phyloP scores from a whole-genome alignment of 2,113 vertebrate genomes.

The Nerophis lumbriciformis region DNA sequence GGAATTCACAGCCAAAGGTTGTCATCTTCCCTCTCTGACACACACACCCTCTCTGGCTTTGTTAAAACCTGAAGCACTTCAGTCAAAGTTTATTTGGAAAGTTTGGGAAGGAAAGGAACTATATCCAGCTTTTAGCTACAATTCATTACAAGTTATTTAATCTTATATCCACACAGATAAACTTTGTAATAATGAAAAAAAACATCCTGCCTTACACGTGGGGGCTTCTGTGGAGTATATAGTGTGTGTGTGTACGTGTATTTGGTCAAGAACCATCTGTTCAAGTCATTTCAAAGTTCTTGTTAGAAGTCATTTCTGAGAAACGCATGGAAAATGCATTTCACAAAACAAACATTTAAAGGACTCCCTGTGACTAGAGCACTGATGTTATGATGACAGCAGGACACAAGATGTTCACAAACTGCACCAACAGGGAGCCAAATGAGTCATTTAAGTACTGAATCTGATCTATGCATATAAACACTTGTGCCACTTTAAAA shows the following conservation, averaged over 20 bases:
- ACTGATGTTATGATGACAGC: too few relatives aligned
- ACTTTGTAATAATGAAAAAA: background rate
- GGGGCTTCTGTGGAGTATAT: background rate
- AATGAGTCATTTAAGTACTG: too few relatives aligned
- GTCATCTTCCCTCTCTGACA: background rate
- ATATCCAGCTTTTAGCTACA: conserved; percentile 11
- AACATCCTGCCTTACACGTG: background rate
- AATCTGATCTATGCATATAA: too few relatives aligned
- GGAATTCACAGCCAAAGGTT: conserved; percentile 10
- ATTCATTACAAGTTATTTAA: background rate
- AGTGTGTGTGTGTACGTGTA: background rate
- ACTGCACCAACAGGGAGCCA: too few relatives aligned
- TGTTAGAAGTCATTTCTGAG: background rate
- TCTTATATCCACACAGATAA: conserved; percentile 1
- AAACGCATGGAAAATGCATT: too few relatives aligned
- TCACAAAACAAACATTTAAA: too few relatives aligned
- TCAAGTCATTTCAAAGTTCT: background rate
- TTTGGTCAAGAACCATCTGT: background rate
- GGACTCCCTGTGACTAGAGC: too few relatives aligned
- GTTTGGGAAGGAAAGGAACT: conserved; percentile 16
- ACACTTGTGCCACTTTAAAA: too few relatives aligned
- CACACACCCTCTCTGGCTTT: background rate
- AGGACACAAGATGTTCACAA: too few relatives aligned
- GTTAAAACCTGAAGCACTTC: conserved; percentile 45
- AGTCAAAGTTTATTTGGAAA: conserved; percentile 38